A percentile compares a stretch with the other conserved stretches of the same genome.
phyloP scores from a whole-genome alignment of 2,888 invertebrate genomes.

The Anarsia innoxiella region DNA sequence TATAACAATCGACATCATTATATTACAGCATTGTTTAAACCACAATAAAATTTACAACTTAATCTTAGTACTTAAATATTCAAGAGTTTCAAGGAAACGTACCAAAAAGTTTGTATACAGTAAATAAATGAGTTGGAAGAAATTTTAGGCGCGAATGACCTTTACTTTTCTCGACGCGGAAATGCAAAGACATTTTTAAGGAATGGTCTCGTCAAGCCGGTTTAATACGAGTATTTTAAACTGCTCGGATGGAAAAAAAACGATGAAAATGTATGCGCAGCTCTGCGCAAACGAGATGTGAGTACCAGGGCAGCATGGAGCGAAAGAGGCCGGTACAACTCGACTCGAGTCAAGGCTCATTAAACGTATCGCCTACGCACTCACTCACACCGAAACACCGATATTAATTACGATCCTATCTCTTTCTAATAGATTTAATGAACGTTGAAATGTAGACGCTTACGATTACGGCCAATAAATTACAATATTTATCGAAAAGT shows the following conservation, averaged over 20 bases:
- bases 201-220: constrained; percentile 59
- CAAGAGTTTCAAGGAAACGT: constrained; percentile 27
- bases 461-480: constrained; percentile 6
- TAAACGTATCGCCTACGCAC: constrained; percentile 47
- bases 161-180: constrained; percentile 65
- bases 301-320: constrained; percentile 62
- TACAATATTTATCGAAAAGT: constrained; percentile 3
- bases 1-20: not conserved
- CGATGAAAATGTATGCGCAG: constrained; percentile 67
- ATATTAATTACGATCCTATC: constrained; percentile 50
- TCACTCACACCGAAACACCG: constrained; percentile 34
- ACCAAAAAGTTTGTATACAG: constrained; percentile 27
- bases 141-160: constrained; percentile 58
- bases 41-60: constrained; percentile 31
- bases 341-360: constrained; percentile 42
- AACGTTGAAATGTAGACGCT: constrained; percentile 9
- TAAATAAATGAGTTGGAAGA: constrained; percentile 27
- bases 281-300: constrained; percentile 60
- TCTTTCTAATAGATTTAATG: constrained; percentile 38
- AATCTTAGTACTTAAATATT: too few relatives aligned
- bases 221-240: constrained; percentile 64
- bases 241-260: constrained; percentile 45
- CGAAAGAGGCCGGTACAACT: constrained; percentile 40
- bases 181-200: constrained; percentile 65
- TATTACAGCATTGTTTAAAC: constrained; percentile 16